These are phyloP conservation scores for Lepidurus packardi DNA, from an alignment of 1,140 invertebrate species.

Conservation along the genomic window DNA sequence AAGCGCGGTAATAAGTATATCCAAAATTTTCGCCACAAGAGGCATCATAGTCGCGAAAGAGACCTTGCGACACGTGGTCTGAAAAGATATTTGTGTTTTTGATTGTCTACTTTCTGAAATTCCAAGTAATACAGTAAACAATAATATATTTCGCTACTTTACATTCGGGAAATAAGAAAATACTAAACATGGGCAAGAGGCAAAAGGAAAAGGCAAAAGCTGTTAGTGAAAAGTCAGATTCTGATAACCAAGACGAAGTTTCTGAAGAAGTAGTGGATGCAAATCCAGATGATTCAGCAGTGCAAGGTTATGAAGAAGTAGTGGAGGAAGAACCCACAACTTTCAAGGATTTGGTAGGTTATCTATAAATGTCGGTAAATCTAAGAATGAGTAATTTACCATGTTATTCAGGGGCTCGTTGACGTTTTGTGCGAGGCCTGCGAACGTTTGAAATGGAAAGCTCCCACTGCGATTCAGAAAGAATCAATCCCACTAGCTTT, in stretches of 20 bases:
- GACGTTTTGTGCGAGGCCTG: slow-evolving; percentile 88
- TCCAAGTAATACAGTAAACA: no score
- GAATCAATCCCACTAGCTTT: slow-evolving; percentile 88
- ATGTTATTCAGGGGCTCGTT: slow-evolving; percentile 68
- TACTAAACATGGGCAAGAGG: no score
- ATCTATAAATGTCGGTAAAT: neutral
- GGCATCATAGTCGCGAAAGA: no score
- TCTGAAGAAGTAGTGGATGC: neutral
- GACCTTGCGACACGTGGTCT: no score
- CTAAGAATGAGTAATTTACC: neutral
- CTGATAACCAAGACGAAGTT: neutral
- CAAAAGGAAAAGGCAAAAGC: no score
- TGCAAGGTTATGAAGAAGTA: neutral
- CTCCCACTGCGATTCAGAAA: slow-evolving; percentile 88
- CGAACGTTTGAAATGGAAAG: slow-evolving; percentile 85
- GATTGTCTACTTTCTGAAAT: no score
- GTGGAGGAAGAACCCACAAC: slow-evolving; percentile 24
- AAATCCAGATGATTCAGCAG: neutral
- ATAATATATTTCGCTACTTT: no score
- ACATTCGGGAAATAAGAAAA: no score
- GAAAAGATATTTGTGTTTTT: no score
- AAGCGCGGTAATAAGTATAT: no score
- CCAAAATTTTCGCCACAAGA: no score
- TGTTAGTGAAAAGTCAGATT: neutral
- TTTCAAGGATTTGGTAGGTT: slow-evolving; percentile 30